A percentile compares a stretch with the other conserved stretches of the same genome.
phyloP scores from a whole-genome alignment of 2,888 invertebrate species.

The Trileptium ribeirensis region DNA sequence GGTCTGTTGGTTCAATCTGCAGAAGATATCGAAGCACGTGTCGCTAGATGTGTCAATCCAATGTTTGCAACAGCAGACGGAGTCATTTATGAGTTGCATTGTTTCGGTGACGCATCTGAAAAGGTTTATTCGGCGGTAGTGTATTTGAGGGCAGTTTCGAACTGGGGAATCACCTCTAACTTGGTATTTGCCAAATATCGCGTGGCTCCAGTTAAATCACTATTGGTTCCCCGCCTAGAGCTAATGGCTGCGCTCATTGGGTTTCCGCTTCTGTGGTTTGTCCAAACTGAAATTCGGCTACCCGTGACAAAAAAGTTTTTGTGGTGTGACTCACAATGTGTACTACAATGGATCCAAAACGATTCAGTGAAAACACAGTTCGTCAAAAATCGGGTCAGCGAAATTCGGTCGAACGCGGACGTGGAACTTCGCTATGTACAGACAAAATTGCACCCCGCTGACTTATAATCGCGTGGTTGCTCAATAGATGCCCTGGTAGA shows the following conservation, averaged over 20 bases:
- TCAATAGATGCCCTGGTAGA: no score
- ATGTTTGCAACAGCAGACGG: no score
- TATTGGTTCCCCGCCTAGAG: conserved; percentile 23
- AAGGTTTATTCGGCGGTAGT: background rate
- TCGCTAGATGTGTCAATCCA: no score
- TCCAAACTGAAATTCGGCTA: background rate
- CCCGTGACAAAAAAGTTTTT: background rate
- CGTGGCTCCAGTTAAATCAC: background rate
- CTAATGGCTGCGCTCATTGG: background rate
- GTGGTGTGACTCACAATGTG: conserved; percentile 8
- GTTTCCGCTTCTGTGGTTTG: background rate
- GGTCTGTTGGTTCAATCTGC: no score
- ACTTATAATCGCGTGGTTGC: background rate
- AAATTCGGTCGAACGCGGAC: background rate
- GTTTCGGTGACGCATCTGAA: background rate
- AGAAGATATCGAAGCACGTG: no score
- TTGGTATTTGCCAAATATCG: conserved; percentile 3
- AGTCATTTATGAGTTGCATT: background rate
- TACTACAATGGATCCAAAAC: background rate
- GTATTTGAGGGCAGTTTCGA: background rate
- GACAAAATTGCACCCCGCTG: conserved; percentile 43
- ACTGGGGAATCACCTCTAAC: background rate
- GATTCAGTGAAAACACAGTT: background rate
- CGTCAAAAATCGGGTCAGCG: background rate
- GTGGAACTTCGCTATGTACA: background rate